Evolutionary conservation across 2,113 vertebrate genomes (phyloP).

Genomic region (Barnardius zonarius): DNA sequence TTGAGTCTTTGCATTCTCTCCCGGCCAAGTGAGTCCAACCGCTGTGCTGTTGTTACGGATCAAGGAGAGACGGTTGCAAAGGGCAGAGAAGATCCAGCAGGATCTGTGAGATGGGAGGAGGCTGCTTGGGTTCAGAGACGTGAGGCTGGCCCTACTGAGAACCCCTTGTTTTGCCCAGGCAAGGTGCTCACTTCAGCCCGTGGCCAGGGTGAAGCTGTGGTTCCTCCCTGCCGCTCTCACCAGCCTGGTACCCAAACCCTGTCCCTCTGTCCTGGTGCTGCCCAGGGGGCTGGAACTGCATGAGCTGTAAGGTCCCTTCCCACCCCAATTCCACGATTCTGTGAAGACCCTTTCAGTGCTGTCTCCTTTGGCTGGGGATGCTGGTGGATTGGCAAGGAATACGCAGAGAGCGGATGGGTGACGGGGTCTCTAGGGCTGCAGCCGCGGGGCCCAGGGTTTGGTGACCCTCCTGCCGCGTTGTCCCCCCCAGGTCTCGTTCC

Average conservation of each 20-base stretch:
- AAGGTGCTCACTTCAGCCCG: background rate
- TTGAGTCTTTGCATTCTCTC: background rate
- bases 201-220: background rate
- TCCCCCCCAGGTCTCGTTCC: conserved; percentile 89
- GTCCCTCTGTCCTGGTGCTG: background rate
- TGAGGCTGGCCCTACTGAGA: background rate
- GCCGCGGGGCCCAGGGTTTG: fast-evolving
- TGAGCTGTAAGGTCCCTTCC: background rate
- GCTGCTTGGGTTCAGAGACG: background rate
- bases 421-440: fast-evolving
- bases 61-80: background rate
- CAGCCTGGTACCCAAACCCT: background rate
- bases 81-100: background rate
- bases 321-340: background rate
- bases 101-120: background rate
- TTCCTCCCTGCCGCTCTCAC: background rate
- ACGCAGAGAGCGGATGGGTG: background rate
- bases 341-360: background rate
- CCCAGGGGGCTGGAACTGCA: background rate
- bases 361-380: background rate
- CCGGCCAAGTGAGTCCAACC: background rate
- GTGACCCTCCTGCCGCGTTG: background rate
- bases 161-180: background rate
- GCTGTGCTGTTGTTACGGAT: background rate
- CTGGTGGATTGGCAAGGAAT: background rate